Evolutionary conservation across 2,888 invertebrate species (phyloP).

Genomic region (Helicoverpa assulta): DNA sequence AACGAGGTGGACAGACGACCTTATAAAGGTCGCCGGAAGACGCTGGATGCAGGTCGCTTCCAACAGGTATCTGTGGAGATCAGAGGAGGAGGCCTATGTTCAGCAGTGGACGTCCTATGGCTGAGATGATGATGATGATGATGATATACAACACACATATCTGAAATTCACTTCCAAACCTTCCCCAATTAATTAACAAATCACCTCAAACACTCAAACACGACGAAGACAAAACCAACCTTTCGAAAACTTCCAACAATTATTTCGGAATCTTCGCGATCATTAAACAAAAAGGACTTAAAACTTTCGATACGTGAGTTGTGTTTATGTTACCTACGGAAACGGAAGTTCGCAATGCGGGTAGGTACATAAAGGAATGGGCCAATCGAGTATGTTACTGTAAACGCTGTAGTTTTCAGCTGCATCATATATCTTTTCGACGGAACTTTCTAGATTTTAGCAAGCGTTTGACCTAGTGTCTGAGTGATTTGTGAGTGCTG

Average conservation of each 20-base stretch:
- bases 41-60: too few relatives aligned
- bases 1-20: too few relatives aligned
- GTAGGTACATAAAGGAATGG: conserved; percentile 59
- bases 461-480: not conserved
- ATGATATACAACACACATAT: too few relatives aligned
- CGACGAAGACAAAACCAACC: conserved; percentile 8
- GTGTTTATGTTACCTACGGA: conserved; percentile 52
- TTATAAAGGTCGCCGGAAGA: too few relatives aligned
- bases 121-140: too few relatives aligned
- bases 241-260: conserved; percentile 18
- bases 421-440: conserved; percentile 19
- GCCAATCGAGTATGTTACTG: conserved; percentile 45
- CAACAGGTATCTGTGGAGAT: too few relatives aligned
- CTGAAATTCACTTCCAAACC: not conserved
- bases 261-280: conserved; percentile 30
- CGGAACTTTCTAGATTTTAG: not conserved
- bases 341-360: conserved; percentile 59
- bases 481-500: not conserved
- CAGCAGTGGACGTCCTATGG: too few relatives aligned
- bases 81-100: too few relatives aligned
- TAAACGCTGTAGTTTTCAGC: conserved; percentile 38
- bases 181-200: not conserved
- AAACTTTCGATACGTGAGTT: conserved; percentile 48
- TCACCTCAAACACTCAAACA: conserved; percentile 2
- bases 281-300: conserved; percentile 43